These are phyloP conservation scores for Volucella inanis DNA, from an alignment of 2,888 invertebrate species.

Conservation along the genomic window DNA sequence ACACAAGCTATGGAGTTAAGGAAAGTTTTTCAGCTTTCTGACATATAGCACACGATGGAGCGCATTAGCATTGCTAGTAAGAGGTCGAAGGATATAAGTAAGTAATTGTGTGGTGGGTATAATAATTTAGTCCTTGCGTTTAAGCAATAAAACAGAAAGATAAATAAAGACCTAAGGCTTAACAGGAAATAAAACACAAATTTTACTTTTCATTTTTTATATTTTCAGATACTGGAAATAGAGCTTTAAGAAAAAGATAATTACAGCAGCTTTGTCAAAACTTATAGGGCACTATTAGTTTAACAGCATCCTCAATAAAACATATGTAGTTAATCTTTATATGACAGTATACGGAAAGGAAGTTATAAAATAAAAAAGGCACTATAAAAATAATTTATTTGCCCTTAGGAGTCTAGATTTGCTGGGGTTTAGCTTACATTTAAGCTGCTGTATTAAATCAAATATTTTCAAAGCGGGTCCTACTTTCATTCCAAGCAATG, in stretches of 20 bases:
- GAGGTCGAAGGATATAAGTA: too few relatives aligned
- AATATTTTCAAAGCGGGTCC: constrained; percentile 97
- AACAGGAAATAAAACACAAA: too few relatives aligned
- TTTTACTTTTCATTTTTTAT: too few relatives aligned
- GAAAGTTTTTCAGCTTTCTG: too few relatives aligned
- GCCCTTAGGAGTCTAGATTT: constrained; percentile 84
- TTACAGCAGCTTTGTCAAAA: constrained; percentile 49
- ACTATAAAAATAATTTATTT: constrained; percentile 87
- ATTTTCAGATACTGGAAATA: constrained; percentile 42
- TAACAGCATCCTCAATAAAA: constrained; percentile 54
- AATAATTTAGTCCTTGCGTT: too few relatives aligned
- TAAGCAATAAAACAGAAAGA: too few relatives aligned
- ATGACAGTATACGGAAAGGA: constrained; percentile 37
- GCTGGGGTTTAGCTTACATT: constrained; percentile 86
- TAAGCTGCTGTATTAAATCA: constrained; percentile 95
- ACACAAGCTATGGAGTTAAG: too few relatives aligned
- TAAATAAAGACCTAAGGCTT: too few relatives aligned
- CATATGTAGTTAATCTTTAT: constrained; percentile 46
- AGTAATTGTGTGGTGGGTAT: too few relatives aligned
- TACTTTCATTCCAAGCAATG: constrained; percentile 95
- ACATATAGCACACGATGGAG: too few relatives aligned
- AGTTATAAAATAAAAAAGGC: constrained; percentile 71
- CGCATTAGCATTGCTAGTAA: too few relatives aligned
- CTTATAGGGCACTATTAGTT: constrained; percentile 56
- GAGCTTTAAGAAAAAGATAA: constrained; percentile 44